Evolutionary conservation across 2,113 vertebrate species (phyloP), one percentile per base, ranked within the genome.

Genomic region (Pachyramphus minor): DNA sequence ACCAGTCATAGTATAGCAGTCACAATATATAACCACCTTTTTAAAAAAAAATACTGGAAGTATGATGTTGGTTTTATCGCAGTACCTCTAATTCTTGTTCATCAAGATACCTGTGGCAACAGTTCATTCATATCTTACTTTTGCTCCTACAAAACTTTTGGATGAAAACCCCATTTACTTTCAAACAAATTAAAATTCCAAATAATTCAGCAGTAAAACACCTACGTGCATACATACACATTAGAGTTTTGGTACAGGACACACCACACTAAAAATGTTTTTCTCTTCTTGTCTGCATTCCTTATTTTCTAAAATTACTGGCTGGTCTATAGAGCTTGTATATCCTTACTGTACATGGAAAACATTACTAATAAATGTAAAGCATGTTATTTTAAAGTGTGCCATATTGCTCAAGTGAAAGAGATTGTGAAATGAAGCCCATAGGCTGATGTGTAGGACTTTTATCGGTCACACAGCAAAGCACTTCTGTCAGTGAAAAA

Each of bases 221-320:
- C 9, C 8, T 1, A 1, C 4, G 1, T 21, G 28, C 3, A 14
- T 6, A 8, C 1, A 16, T 16, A 49, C 19, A 23, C 8, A 19
- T 18, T 12, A 4, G 25, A 30, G 14, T 60, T 79, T 73, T 60
- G 14, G 53, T 18, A 64, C 9, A 35, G 27, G 39, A 58, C n/a
- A 45, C 6, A 72, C 15, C 9, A 59, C 15, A 24, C 8, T 30
- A 7, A 14, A 82, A 67, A 16, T 0, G 12, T 78, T 77, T 69
- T 73, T 50, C 6, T 35, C 8, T 33, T 49, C 52, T 42, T n/a
- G 7, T 33, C 24, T 56, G 3, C 39, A 30, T 39, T 42, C 5
- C 13, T 2, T 56, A 3, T 49, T 80, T 88, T 69, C 17, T 86
- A 69, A 30, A 80, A 60, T 24, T 72, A 35, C 44, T 76, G 25